Base-by-base conservation (phyloP, 2,797 vertebrate species). In the Ispidina picta region DNA sequence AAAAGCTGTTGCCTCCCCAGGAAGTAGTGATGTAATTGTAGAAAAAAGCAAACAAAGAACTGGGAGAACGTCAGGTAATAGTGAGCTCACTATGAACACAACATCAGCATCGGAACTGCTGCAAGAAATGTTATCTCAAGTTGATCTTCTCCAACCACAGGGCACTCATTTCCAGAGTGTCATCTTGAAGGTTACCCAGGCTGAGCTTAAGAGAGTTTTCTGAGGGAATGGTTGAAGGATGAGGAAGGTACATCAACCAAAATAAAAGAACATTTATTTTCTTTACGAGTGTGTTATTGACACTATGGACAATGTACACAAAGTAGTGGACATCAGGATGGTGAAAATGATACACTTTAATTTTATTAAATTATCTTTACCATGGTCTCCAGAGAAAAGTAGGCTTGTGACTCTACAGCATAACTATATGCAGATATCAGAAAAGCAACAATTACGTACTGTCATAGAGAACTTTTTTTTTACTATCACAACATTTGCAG, bases 41-140 rank as follows among this genome's bases (percentile, higher is more conserved):
- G 63, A 62, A 83, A 83, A 77, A 64, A 10, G 21, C 73, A 73
- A 91, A 52, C 41, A 77, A 89, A 85, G 49, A 77, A 46, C n/a
- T 39, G 29, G 37, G 60, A 59, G 12, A 77, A 15, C 31, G 72
- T 31, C 43, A 72, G 43, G 76, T 75, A 48, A 70, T 4, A 41
- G 29, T 2, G 31, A 91, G 55, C 12, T 54, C 33, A 62, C 43
- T 60, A 19, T 11, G 31, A 76, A 41, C 52, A 56, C 21, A 41
- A 2, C n/a, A 49, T 8, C 75, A 66, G 56, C 18, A 31, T 0
- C n/a, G 11, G 9, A 48, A 69, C 4, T 43, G 58, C 52, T 86
- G 49, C 52, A 75, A 46, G 68, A 81, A 35, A 29, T 5, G 21
- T 28, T 54, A 69, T 20, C 16, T 19, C 60, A 13, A 3, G 18